Evolutionary conservation across 2,888 invertebrate genomes (phyloP), one percentile per base, ranked within the genome.

Genomic region (Rutpela maculata): DNA sequence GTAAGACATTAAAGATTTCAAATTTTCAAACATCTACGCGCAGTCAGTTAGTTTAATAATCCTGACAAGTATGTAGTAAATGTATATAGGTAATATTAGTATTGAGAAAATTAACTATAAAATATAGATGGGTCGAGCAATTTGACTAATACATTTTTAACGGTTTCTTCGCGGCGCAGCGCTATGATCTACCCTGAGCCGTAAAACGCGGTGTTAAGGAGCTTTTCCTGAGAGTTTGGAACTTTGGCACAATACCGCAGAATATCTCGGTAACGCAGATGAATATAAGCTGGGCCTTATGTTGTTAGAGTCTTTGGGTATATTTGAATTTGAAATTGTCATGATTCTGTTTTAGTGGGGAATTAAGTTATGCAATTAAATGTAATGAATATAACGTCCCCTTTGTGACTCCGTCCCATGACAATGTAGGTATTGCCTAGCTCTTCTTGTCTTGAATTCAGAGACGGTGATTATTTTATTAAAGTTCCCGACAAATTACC

Each of bases 321-420:
- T 67, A 67, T 67, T 67, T 67, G 67, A 67, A 67, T 67, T 50
- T 67, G 67, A 67, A 67, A 67, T 55, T 67, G 67, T 50, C 55
- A 55, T 67, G 67, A 50, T 26, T 50, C 38, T 26, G 26, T 50
- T 67, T 56, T 18, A 31, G 55, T 67, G 55, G 67, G 26, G 22
- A 67, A 67, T 67, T 67, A 67, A 67, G 67, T 67, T 56, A 17
- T 67, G 67, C 67, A 67, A 67, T 67, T 67, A 67, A 55, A 55
- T 50, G 67, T 67, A 67, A 67, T 26, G 67, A 56, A 31, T 56
- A 56, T 55, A 55, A 19, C 38, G n/a, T 67, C 55, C 55, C 19
- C 67, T 67, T 67, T 67, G 67, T 67, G 56, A 26, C 50, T 67
- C 26, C 55, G 26, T 50, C 26, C 55, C 55, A 43, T 19, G 19